Conservation (phyloP, 1,140 invertebrate species). For the Pteromalus puparum region DNA sequence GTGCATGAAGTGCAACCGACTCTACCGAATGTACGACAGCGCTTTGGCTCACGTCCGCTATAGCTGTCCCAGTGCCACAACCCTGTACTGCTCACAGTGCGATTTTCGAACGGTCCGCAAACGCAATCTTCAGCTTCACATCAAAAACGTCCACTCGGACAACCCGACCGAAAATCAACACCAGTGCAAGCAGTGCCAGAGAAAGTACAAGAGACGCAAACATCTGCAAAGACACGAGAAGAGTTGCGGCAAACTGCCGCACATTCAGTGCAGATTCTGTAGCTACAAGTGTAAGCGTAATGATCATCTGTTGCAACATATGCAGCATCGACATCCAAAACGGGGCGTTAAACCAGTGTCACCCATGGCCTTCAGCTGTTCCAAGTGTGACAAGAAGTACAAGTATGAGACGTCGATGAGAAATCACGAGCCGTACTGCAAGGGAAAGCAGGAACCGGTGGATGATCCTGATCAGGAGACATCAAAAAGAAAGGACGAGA, state of each 20-base stretch:
- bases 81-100: background rate
- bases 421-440: background rate
- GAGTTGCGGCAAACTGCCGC: conserved; percentile 12
- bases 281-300: conserved; percentile 4
- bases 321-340: conserved; percentile 7
- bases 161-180: background rate
- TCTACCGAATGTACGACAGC: background rate
- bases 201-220: background rate
- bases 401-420: conserved; percentile 4
- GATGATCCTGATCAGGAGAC: background rate
- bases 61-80: background rate
- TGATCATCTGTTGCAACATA: conserved; percentile 22
- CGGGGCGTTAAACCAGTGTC: background rate
- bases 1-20: background rate
- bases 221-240: conserved; percentile 27
- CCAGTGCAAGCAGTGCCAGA: background rate
- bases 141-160: background rate
- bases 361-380: background rate
- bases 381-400: conserved; percentile 18
- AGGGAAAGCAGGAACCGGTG: background rate
- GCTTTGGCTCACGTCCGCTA: background rate
- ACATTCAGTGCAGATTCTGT: conserved; percentile 14
- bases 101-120: conserved; percentile 2
- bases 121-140: background rate
- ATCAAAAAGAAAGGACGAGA: background rate